Evolutionary conservation across 2,888 invertebrate species (phyloP).

Genomic region (Tubulanus polymorphus): DNA sequence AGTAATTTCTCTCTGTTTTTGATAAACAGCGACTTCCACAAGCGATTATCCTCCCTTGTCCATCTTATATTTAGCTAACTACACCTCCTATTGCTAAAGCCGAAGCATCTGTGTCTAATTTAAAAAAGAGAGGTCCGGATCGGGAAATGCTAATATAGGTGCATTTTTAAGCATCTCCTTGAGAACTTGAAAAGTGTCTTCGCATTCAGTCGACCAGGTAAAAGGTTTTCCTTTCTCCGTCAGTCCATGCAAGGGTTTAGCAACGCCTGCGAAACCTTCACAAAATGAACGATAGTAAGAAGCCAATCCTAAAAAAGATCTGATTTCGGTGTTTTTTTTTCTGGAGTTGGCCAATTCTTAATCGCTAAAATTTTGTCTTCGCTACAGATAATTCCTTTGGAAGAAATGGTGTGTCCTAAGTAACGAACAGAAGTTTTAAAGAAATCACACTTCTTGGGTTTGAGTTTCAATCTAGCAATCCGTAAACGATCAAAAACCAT

Average conservation of each 20-base stretch:
- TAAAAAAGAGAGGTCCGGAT: not conserved
- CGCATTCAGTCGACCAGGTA: not conserved
- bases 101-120: not conserved
- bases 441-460: constrained; percentile 11
- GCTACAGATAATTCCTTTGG: constrained; percentile 5
- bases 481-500: constrained; percentile 7
- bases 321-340: not conserved
- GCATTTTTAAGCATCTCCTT: not conserved
- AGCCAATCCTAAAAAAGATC: constrained; percentile 6
- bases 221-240: not conserved
- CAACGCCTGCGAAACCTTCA: constrained; percentile 1
- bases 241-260: constrained; percentile 3
- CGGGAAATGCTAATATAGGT: not conserved
- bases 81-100: not conserved
- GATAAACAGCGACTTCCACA: not conserved
- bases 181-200: not conserved
- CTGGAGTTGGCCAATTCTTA: constrained; percentile 1
- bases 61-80: not conserved
- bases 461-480: constrained; percentile 8
- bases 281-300: constrained; percentile 3
- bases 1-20: not conserved
- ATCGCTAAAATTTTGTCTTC: not conserved
- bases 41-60: not conserved
- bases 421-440: too few species aligned
- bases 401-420: constrained; percentile 10